A percentile compares a stretch with the other conserved stretches of the same genome.
phyloP scores from a whole-genome alignment of 1,140 invertebrate species.

The Monomorium pharaonis region DNA sequence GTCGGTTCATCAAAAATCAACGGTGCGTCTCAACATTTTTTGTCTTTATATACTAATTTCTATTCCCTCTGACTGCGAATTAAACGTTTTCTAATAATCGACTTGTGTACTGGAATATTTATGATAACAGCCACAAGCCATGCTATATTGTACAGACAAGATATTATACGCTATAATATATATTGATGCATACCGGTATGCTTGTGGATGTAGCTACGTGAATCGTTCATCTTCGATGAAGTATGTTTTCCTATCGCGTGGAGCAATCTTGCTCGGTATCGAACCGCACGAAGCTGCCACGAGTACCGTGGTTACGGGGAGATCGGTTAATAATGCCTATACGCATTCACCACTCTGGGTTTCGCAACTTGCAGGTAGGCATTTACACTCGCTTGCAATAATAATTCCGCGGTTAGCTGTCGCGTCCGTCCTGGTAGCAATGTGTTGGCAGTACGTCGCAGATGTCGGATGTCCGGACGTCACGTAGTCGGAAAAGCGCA shows the following conservation, averaged over 20 bases:
- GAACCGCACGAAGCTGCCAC: slow-evolving; percentile 1
- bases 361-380: slow-evolving; percentile 11
- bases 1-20: not conserved
- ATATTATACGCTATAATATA: not conserved
- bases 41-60: not conserved
- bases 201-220: not conserved
- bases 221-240: not conserved
- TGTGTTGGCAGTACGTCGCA: slow-evolving; percentile 36
- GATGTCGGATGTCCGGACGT: slow-evolving; percentile 63
- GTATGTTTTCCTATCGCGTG: slow-evolving; percentile 10
- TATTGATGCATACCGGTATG: too few species aligned
- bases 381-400: slow-evolving; percentile 18
- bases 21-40: not conserved
- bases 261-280: slow-evolving; percentile 21
- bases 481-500: slow-evolving; percentile 62
- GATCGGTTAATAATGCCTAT: slow-evolving; percentile 44
- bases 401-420: slow-evolving; percentile 33
- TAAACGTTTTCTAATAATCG: not conserved
- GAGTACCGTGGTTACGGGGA: not conserved
- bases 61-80: not conserved
- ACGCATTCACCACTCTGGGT: not conserved
- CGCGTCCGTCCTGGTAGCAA: not conserved
- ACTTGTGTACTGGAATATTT: not conserved
- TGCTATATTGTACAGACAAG: not conserved
- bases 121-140: not conserved